A percentile compares a stretch with the other conserved stretches of the same genome.
phyloP scores from a whole-genome alignment of 1,140 invertebrate genomes.

The Trichomalopsis sarcophagae region DNA sequence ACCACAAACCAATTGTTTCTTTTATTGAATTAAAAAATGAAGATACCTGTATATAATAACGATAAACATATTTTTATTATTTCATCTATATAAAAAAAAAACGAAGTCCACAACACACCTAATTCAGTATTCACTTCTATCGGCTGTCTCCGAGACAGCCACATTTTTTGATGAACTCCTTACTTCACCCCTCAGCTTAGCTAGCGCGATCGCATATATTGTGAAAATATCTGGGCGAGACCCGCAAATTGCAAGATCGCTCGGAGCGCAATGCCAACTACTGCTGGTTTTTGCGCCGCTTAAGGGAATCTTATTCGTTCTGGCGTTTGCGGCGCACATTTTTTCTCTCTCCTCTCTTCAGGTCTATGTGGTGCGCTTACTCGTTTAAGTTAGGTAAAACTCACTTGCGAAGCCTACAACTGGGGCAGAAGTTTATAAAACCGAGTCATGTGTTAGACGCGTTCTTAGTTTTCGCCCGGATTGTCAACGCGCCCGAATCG shows the following conservation, averaged over 20 bases:
- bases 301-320: conserved; percentile 70
- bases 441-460: conserved; percentile 51
- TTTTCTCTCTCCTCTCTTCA: not conserved
- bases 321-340: conserved; percentile 33
- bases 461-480: conserved; percentile 64
- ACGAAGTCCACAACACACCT: no score
- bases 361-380: not conserved
- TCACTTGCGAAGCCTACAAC: conserved; percentile 52
- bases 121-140: no score
- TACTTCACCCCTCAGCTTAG: not conserved
- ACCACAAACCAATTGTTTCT: no score
- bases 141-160: no score
- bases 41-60: no score
- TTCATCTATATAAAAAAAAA: no score
- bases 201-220: conserved; percentile 61
- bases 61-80: no score
- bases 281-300: conserved; percentile 68
- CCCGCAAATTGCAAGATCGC: conserved; percentile 60
- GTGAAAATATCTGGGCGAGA: conserved; percentile 70
- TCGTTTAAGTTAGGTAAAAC: conserved; percentile 49
- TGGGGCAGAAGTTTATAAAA: conserved; percentile 73
- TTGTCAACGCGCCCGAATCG: not conserved
- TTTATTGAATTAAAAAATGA: no score
- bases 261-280: conserved; percentile 9
- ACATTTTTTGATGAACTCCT: not conserved